A percentile compares a stretch with the other conserved stretches of the same genome.
Conservation (phyloP, 2,797 vertebrate species). For the Balearica regulorum region DNA sequence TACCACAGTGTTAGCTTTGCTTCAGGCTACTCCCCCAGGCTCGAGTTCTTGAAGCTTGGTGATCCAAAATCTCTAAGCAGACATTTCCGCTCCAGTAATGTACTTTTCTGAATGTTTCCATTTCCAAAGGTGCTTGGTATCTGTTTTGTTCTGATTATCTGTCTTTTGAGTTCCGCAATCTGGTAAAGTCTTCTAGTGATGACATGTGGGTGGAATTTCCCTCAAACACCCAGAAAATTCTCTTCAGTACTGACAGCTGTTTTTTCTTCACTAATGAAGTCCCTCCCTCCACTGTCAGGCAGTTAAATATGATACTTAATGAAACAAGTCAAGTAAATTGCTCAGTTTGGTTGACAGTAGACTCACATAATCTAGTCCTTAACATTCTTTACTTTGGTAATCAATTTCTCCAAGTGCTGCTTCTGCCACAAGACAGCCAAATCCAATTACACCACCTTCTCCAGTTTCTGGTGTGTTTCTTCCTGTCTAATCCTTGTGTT, state of each 20-base stretch:
- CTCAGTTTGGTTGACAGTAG: not conserved
- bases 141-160: not conserved
- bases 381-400: not conserved
- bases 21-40: not conserved
- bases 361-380: not conserved
- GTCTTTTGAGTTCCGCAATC: not conserved
- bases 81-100: not conserved
- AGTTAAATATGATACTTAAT: not conserved
- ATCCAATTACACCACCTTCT: not conserved
- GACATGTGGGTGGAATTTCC: not conserved
- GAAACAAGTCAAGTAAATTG: not conserved
- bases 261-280: not conserved
- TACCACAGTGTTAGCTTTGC: not conserved
- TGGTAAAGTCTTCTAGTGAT: not conserved
- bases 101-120: not conserved
- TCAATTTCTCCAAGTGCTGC: not conserved
- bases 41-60: not conserved
- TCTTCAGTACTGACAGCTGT: not conserved
- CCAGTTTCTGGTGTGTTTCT: not conserved
- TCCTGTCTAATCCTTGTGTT: not conserved
- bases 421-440: not conserved
- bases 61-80: not conserved
- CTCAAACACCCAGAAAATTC: not conserved
- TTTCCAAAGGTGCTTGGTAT: not conserved
- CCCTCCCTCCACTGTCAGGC: not conserved